Conservation (phyloP, 2,888 invertebrate species). For the Tuta absoluta region DNA sequence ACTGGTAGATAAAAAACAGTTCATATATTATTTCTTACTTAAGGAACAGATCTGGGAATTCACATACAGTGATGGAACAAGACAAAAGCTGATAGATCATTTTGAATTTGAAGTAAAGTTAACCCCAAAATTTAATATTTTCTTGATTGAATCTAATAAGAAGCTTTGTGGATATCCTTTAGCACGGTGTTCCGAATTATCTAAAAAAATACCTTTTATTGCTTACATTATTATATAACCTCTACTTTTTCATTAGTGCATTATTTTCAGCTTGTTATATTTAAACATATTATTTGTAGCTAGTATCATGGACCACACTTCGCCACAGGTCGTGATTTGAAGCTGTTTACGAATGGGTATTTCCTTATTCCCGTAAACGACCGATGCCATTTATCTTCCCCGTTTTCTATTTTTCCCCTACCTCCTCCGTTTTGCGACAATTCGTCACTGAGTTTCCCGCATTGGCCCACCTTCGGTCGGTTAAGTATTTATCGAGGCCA, state of each 20-base stretch:
- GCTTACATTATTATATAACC: no score
- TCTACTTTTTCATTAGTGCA: no score
- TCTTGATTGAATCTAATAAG: not conserved
- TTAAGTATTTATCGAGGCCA: not conserved
- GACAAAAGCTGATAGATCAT: not conserved
- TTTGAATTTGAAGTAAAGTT: not conserved
- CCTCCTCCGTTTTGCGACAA: conserved; percentile 52
- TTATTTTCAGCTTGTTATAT: no score
- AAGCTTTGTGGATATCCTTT: no score
- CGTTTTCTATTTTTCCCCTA: conserved; percentile 33
- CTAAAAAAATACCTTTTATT: no score
- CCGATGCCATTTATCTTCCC: conserved; percentile 45
- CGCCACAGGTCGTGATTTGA: conserved; percentile 9
- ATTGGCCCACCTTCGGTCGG: not conserved
- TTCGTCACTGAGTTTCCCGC: conserved; percentile 45
- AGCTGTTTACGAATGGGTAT: conserved; percentile 46
- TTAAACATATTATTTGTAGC: no score
- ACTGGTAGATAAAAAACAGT: not conserved
- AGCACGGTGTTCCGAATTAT: no score
- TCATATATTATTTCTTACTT: not conserved
- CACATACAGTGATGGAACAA: not conserved
- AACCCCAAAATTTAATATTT: not conserved
- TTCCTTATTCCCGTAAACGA: conserved; percentile 56
- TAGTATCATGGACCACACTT: no score
- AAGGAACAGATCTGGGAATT: not conserved